A percentile compares a stretch with the other conserved stretches of the same genome.
Conservation (phyloP, 2,113 vertebrate species). For the Eira barbara region DNA sequence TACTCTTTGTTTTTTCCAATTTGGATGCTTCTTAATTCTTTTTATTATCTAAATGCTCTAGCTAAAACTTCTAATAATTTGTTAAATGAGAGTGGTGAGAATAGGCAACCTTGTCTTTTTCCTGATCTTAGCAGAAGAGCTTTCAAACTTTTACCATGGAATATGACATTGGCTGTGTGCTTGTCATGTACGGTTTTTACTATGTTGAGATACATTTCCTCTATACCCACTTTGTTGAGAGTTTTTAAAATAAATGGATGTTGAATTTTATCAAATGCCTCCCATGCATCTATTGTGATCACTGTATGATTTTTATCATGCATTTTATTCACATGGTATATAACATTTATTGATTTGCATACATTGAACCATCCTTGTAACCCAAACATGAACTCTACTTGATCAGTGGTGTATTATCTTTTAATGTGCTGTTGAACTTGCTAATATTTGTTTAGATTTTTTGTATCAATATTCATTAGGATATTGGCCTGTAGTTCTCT, state of each 20-base stretch:
- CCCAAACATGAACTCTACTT: background rate
- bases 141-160: background rate
- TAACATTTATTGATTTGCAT: background rate
- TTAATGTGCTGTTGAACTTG: background rate
- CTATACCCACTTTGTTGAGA: background rate
- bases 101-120: background rate
- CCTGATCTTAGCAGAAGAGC: background rate
- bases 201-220: background rate
- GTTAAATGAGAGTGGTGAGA: background rate
- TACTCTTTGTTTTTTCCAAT: background rate
- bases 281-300: background rate
- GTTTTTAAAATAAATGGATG: background rate
- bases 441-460: background rate
- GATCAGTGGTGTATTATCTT: background rate
- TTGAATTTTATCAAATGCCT: background rate
- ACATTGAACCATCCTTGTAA: background rate
- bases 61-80: background rate
- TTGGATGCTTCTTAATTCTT: background rate
- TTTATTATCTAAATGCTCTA: background rate
- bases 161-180: background rate
- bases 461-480: background rate
- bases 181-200: background rate
- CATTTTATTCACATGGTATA: background rate
- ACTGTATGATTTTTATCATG: background rate
- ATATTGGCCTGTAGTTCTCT: background rate